Conservation (phyloP, 2,888 invertebrate genomes). For the Drosophila pseudotalamancana region DNA sequence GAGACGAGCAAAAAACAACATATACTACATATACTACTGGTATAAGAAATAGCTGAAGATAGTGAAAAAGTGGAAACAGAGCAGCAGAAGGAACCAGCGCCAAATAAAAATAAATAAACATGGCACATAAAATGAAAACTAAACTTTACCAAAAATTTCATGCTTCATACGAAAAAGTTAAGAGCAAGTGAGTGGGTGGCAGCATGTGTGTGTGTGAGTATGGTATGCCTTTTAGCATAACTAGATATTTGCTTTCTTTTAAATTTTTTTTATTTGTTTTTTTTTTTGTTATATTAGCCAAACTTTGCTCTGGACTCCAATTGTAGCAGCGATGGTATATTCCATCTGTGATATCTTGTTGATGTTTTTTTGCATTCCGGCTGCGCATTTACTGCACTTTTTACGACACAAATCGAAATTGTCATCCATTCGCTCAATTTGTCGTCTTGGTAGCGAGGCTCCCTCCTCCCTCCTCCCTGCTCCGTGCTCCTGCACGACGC, state of each 20-base stretch:
- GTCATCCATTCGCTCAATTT: constrained; percentile 83
- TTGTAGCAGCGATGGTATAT: constrained; percentile 26
- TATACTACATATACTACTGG: background rate
- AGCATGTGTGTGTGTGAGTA: constrained; percentile 5
- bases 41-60: constrained; percentile 61
- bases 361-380: constrained; percentile 50
- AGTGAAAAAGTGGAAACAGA: constrained; percentile 48
- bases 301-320: constrained; percentile 17
- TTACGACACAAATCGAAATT: constrained; percentile 81
- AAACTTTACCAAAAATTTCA: constrained; percentile 74
- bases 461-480: constrained; percentile 13
- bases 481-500: constrained; percentile 53
- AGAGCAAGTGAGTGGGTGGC: constrained; percentile 15
- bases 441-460: constrained; percentile 65
- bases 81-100: constrained; percentile 31
- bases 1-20: constrained; percentile 8
- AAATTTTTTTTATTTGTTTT: background rate
- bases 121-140: constrained; percentile 78
- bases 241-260: constrained; percentile 16
- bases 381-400: constrained; percentile 64
- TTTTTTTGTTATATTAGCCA: constrained; percentile 32
- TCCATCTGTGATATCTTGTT: constrained; percentile 30
- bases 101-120: constrained; percentile 80
- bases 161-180: constrained; percentile 59
- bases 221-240: constrained; percentile 3